Evolutionary conservation across 2,888 invertebrate species (phyloP), one percentile per base, ranked within the genome.

Genomic region (Trypoxylon attenuatum): DNA sequence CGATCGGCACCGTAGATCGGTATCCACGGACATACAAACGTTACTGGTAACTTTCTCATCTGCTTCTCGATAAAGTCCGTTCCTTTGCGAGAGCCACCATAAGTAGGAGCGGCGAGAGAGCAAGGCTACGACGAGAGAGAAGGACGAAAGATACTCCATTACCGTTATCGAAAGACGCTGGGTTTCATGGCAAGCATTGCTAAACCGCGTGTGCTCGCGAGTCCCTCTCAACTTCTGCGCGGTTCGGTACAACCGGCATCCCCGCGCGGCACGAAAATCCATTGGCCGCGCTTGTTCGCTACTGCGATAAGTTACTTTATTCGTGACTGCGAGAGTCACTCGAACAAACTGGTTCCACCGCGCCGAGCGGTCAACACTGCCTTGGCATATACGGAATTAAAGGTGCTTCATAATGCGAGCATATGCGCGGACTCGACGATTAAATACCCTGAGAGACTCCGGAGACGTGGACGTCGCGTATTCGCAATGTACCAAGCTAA

Each of bases 121-220:
- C 46, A 22, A n/a, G 33, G 33, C 33, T 33, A 10, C 5, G 43
- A 43, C 33, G 43, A 60, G 27, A 38, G 50, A 39, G 53, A 16
- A 60, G 57, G 58, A 50, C 33, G 50, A 56, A 70, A 68, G 49
- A 59, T 61, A 66, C 71, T 71, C 74, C 69, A 74, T 74, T 74
- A 74, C 74, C 74, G 74, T 74, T 74, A 74, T 74, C 74, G 74
- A 66, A 45, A 46, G 49, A 63, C 59, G 55, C 45, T 13, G 46
- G 45, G 22, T 38, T 53, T 15, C 43, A 57, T 43, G 38, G 58
- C 53, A 27, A 66, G 55, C 61, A 71, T 71, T 69, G 57, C 69
- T 46, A 65, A 69, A 65, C 65, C 61, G 65, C 70, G 61, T 58
- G 65, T 58, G n/a, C n/a, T 65, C 64, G 66, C 66, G 69, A 73